Conservation (phyloP, 2,113 vertebrate species). For the Pseudorectes ferrugineus region DNA sequence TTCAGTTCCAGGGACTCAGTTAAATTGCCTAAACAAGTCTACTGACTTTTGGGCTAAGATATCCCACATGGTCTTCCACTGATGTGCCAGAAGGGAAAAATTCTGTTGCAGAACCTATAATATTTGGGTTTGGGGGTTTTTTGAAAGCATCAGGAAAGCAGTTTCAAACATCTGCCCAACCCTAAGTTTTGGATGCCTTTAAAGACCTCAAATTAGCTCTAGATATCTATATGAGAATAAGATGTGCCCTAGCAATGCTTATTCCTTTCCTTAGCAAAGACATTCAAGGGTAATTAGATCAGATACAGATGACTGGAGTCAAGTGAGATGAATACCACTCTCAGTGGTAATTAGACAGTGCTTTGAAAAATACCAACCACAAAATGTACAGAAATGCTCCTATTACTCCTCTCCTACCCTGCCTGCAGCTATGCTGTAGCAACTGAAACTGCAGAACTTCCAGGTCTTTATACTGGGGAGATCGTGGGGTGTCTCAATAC, state of each 20-base stretch:
- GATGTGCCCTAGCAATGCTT: neutral
- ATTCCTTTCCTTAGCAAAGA: neutral
- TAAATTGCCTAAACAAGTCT: neutral
- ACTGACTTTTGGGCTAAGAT: neutral
- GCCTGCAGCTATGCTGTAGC: neutral
- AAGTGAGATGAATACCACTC: neutral
- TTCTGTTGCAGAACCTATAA: neutral
- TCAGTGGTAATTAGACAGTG: neutral
- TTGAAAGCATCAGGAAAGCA: neutral
- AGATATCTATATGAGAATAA: neutral
- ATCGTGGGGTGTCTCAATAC: neutral
- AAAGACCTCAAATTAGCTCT: neutral
- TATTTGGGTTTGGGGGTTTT: rapidly evolving
- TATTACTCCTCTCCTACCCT: neutral
- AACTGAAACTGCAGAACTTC: neutral
- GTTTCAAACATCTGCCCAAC: neutral
- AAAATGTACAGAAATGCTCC: neutral
- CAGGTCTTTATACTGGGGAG: neutral
- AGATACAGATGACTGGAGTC: neutral
- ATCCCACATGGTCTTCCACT: neutral
- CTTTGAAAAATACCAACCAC: neutral
- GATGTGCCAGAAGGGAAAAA: neutral
- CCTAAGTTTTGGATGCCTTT: neutral
- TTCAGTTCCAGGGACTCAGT: neutral
- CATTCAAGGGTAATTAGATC: neutral